Evolutionary conservation across 2,888 invertebrate genomes (phyloP), one percentile per base, ranked within the genome.

Genomic region (Acholoe squamosa): DNA sequence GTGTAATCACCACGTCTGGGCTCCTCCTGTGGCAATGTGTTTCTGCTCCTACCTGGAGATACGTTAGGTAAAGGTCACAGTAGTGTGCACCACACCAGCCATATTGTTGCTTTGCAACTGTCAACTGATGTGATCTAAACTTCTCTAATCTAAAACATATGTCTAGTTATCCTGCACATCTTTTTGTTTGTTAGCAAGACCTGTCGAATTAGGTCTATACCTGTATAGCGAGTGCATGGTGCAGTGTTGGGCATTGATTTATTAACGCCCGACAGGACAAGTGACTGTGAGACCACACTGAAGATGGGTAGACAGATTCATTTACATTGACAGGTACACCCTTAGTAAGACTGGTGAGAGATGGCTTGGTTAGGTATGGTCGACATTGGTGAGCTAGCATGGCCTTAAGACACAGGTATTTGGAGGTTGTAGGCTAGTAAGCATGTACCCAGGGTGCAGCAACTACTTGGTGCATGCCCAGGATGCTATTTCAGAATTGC

Each of bases 311-410:
- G 71, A 28, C 71, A 16, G 25, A 71, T 71, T 28, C 25, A 71
- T 71, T 71, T 71, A 25, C 71, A 71, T 28, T 71, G 71, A 28
- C 71, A 71, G 28, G 28, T 71, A 71, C 61, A 28, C 71, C 1
- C 25, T n/a, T n/a, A 28, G 71, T 71, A 0, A 25, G 25, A 28
- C 28, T 14, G 31, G 28, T 5, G 71, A 25, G 71, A 25, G 71
- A 16, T 28, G 14, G 43, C 43, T 43, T 43, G 3, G 43, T 3
- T 43, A 43, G 43, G 43, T n/a, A 43, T 43, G 43, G n/a, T n/a
- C n/a, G n/a, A n/a, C 10, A 43, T 43, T 43, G 43, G 43, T 7
- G 43, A 10, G 43, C 10, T 43, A 10, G 43, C 43, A 10, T 43
- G 43, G 43, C 3, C 43, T 43, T 43, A 43, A 10, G 5, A 43